Evolutionary conservation across 37 sponge, comb jelly and placozoan species (phyloP).

Genomic region (Dysidea cf. avara): DNA sequence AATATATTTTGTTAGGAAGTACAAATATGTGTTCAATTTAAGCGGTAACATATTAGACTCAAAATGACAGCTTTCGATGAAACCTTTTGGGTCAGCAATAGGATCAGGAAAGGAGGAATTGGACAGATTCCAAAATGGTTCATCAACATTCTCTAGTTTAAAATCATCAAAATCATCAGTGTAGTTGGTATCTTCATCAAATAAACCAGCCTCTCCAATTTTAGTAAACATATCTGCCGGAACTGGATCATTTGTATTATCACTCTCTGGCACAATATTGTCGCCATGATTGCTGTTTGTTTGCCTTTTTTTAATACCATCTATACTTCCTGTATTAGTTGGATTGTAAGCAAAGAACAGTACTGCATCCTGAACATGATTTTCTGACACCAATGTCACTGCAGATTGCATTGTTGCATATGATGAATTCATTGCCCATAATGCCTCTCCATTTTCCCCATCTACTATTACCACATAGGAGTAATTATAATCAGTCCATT

Average conservation of each 20-base stretch:
- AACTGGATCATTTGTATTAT: too few species aligned
- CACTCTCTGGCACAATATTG: too few species aligned
- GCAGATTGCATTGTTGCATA: conserved; percentile 40
- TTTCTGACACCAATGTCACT: conserved; percentile 15
- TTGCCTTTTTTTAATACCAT: too few species aligned
- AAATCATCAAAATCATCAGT: too few species aligned
- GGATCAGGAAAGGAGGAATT: conserved; percentile 51
- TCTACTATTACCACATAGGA: conserved; percentile 62
- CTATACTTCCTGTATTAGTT: conserved; percentile 7
- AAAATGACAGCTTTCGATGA: conserved; percentile 14
- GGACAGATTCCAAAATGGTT: too few species aligned
- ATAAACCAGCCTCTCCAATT: background rate
- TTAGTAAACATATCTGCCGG: background rate
- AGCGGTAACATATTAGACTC: conserved; percentile 22
- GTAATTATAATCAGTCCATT: conserved; percentile 56
- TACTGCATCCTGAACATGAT: conserved; percentile 52
- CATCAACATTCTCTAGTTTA: too few species aligned
- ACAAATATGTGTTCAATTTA: conserved; percentile 15
- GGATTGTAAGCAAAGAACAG: conserved; percentile 33
- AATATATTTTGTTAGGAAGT: conserved; percentile 48
- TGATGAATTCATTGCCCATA: conserved; percentile 66
- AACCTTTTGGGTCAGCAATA: conserved; percentile 15
- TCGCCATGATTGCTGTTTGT: too few species aligned
- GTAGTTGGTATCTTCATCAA: background rate
- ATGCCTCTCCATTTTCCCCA: conserved; percentile 40